Evolutionary conservation across 2,113 vertebrate species (phyloP), one percentile per base, ranked within the genome.

Genomic region (Peromyscus polionotus): DNA sequence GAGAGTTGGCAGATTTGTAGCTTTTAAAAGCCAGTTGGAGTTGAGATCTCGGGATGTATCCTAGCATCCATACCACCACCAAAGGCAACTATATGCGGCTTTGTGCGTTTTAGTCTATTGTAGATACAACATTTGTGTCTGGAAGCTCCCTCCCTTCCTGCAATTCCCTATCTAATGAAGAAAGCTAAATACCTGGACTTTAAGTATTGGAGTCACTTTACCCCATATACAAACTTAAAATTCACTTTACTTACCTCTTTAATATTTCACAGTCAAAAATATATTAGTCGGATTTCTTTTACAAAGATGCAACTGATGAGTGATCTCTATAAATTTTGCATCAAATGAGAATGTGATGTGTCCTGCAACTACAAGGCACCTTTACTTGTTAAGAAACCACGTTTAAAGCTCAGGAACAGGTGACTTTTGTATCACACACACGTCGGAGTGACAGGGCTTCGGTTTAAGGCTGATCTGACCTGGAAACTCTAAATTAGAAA

Each of bases 1-100:
- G 59, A 42, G 17, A 90, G 28, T 20, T 31, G 45, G 86, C 20
- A 75, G 2, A 31, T 48, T 86, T 91, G 17, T 63, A 70, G 48
- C 19, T 63, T 92, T 88, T 57, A 76, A 93, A 72, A 51, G 26
- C 28, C 36, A 33, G 10, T 11, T 91, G 81, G 65, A 85, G 20
- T 89, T 80, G 12, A 39, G 77, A 92, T 92, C 94, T 61, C 81
- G 77, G n/a, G 80, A 93, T 79, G 48, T 61, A 94, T 61, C 16
- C 61, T 89, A 33, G 67, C 24, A 80, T 89, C 17, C 12, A 11
- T 59, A 51, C 31, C 12, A 68, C 61, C 14, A 90, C 12, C n/a
- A 39, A 92, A 68, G 33, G n/a, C 36, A 96, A 13, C 59, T 81
- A 39, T 48, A 33, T 39, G 76, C 3, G 86, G 22, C 85, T 94